Base-by-base conservation (phyloP, 2,888 invertebrate species). In the Epirrhoe alternata region DNA sequence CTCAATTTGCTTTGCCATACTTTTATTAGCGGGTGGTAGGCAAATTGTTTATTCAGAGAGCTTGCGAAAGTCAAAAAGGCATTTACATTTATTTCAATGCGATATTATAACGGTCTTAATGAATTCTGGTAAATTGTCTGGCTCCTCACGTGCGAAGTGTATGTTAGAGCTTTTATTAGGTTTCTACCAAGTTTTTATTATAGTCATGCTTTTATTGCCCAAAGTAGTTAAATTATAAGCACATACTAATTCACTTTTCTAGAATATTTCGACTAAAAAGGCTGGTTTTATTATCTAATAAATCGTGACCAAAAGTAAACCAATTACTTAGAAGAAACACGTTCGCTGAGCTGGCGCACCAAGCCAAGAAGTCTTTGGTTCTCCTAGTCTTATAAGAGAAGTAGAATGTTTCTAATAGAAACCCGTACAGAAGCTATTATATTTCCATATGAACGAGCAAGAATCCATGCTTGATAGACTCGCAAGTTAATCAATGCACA, bases 11-110 rank as follows among this genome's bases (percentile, higher is more conserved):
- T 42, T 42, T 42, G 12, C 38, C 12, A 42, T 42, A 42, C 12
- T 42, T 42, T 12, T 42, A 38, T 8, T 10, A 35, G 8, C 12
- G 12, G 38, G 38, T 38, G 10, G 30, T 12, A 52, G 16, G 33
- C 35, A 62, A 50, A 64, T 65, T 73, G 58, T 68, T 61, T 68
- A 64, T 66, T 67, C 61, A 47, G 66, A 42, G 52, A 57, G 61
- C 47, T 52, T 51, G 64, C 30, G 47, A 61, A 68, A 57, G 60
- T 64, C 69, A 65, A 66, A 66, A 63, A 60, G 59, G 50, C 67
- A 58, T 68, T 66, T 68, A 38, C 65, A 64, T 52, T 58, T 59
- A 64, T 52, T 58, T 59, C 64, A 64, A 68, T 66, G 62, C 49
- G 42, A 62, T 60, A 68, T 65, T 55, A 53, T 31, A 65, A 57